Evolutionary conservation across 2,888 invertebrate genomes (phyloP).

Genomic region (Xestoiulus laeticollis): DNA sequence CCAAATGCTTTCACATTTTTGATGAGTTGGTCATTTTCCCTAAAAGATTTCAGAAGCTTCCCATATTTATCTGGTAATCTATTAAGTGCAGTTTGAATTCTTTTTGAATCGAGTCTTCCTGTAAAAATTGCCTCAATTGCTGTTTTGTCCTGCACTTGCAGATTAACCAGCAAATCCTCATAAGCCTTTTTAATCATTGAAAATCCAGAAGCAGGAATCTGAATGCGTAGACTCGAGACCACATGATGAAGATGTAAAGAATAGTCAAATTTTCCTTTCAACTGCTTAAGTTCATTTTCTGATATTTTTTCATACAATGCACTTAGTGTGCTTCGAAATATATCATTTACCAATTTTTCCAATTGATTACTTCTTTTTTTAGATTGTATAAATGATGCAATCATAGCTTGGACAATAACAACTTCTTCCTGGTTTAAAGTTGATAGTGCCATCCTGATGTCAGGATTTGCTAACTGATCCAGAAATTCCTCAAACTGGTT

Average conservation of each 20-base stretch:
- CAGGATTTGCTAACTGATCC: background rate
- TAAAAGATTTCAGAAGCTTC: background rate
- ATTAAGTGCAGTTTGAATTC: background rate
- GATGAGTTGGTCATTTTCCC: background rate
- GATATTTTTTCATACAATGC: background rate
- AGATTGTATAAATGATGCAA: background rate
- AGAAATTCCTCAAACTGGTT: background rate
- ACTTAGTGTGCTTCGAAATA: background rate
- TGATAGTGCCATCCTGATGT: background rate
- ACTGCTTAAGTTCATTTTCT: background rate
- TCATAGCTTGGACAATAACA: background rate
- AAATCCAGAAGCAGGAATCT: background rate
- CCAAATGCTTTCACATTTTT: background rate
- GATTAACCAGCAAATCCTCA: background rate
- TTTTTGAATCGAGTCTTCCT: background rate
- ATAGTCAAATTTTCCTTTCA: background rate
- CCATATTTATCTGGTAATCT: slow-evolving; percentile 3
- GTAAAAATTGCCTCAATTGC: background rate
- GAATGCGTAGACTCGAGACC: background rate
- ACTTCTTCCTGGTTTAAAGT: background rate
- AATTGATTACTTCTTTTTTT: background rate
- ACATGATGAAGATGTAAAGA: background rate
- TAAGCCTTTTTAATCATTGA: background rate
- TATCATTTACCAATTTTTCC: background rate
- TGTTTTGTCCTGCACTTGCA: background rate